Evolutionary conservation across 35 echinoderm and acorn worm genomes (phyloP).

Genomic region (Nesometra sesokonis): DNA sequence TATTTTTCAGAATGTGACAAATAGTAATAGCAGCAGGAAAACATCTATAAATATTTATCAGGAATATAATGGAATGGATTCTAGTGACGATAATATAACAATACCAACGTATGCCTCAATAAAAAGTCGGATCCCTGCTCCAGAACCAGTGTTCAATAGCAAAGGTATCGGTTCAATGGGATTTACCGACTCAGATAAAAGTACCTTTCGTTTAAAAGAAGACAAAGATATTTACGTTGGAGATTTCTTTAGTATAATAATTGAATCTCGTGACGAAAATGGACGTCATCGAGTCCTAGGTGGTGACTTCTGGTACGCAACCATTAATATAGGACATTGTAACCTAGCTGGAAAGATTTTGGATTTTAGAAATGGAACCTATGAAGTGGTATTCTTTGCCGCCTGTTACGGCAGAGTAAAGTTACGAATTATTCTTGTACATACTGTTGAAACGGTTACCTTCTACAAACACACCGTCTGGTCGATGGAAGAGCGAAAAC

Average conservation of each 20-base stretch:
- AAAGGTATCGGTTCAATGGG: not conserved
- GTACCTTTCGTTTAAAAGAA: not conserved
- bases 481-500: not conserved
- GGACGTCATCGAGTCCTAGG: not conserved
- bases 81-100: not conserved
- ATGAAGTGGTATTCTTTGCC: not conserved
- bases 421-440: not conserved
- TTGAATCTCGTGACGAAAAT: not conserved
- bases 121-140: not conserved
- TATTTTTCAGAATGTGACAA: no score
- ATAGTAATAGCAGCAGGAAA: no score
- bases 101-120: not conserved
- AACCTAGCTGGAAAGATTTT: not conserved
- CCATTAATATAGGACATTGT: not conserved
- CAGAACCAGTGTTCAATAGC: not conserved
- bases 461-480: not conserved
- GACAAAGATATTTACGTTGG: not conserved
- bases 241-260: not conserved
- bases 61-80: no score
- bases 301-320: slow-evolving; percentile 1
- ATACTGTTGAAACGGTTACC: not conserved
- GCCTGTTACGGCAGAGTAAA: not conserved
- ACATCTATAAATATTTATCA: no score
- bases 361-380: not conserved
- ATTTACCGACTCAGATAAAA: not conserved